Conservation (phyloP, 2,113 vertebrate genomes). For the Sylvia atricapilla region DNA sequence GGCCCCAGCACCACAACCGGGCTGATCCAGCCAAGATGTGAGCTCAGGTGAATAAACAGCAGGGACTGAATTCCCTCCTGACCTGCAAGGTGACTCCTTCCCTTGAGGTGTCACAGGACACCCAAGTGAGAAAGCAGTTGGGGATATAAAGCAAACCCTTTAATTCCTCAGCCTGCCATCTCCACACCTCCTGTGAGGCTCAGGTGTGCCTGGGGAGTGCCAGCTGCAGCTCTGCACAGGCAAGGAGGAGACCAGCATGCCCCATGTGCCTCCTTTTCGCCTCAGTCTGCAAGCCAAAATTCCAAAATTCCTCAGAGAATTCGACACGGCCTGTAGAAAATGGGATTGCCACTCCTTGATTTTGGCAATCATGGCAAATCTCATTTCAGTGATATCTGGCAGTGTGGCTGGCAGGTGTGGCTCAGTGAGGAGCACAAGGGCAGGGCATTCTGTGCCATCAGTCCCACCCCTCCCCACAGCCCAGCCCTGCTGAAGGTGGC, state of each 20-base stretch:
- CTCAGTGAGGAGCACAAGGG: background rate
- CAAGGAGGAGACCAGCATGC: background rate
- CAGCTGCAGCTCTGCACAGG: background rate
- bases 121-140: background rate
- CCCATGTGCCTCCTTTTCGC: fast-evolving
- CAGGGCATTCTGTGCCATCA: background rate
- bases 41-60: background rate
- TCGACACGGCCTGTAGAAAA: background rate
- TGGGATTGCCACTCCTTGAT: fast-evolving
- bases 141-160: background rate
- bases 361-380: background rate
- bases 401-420: background rate
- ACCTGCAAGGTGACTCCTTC: background rate
- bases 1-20: fast-evolving
- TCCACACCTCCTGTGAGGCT: background rate
- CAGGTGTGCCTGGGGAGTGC: background rate
- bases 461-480: fast-evolving
- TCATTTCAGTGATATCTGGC: background rate
- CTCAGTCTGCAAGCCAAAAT: background rate
- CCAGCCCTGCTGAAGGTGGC: background rate
- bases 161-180: background rate
- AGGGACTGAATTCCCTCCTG: background rate
- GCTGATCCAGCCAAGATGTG: background rate
- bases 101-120: background rate
- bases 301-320: background rate